Base-by-base conservation (phyloP, 2,888 invertebrate genomes). In the Synergus gifuensis region DNA sequence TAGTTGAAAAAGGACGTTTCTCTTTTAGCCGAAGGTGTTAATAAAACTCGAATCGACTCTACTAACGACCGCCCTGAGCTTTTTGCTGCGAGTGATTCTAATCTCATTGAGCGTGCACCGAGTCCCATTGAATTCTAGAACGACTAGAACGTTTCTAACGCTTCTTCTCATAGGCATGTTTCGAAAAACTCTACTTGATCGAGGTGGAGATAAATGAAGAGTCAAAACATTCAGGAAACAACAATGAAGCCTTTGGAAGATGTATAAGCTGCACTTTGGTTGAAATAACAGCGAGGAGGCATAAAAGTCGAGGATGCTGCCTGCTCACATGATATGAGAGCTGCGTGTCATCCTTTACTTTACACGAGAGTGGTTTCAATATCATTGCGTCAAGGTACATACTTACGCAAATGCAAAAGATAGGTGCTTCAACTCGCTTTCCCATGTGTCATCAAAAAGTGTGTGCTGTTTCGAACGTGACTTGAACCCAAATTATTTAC, bases 221-320 rank as follows among this genome's bases (percentile, higher is more conserved):
- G 54, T 73, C 73, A 73, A 73, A 73, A 73, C 73, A 73, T 73
- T 73, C 54, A 73, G 54, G 54, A 54, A 58, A 73, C 54, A 69
- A 69, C 69, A 73, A 73, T 73, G 54, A 73, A 73, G 49, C 73
- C 54, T 73, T 54, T 73, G 40, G 73, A 54, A 54, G 46, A 67
- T 46, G 22, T 67, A 28, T 67, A 67, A 67, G 73, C 49, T 73
- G 73, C 54, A 73, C 73, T 73, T 73, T 73, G n/a, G 73, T 54
- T 73, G 18, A 73, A 73, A 73, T 73, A 73, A 73, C 73, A 58
- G 18, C n/a, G 18, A 73, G 73, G 54, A n/a, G 73, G 54, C 49
- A 54, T 36, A 36, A 40, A 73, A 73, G 36, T 73, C 54, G 54
- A 73, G 36, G 73, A 73, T 73, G 49, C 69, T 69, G 28, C 9